Base-by-base conservation (phyloP, 2,113 vertebrate genomes). In the Ammodytes marinus region DNA sequence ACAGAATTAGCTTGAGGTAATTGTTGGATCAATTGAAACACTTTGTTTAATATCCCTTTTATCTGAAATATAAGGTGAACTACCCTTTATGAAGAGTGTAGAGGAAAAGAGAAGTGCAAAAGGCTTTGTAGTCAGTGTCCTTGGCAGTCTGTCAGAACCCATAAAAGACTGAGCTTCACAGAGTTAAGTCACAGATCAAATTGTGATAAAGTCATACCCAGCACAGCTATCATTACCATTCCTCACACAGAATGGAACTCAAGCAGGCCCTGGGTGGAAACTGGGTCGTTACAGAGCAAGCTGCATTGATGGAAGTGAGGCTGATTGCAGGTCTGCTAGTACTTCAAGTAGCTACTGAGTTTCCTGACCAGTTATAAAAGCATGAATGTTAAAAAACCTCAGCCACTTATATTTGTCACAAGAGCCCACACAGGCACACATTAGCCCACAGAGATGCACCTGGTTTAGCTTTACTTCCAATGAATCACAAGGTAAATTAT, bases 341-440 rank as follows among this genome's bases (percentile, higher is more conserved):
- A 45, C 69, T 75, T 73, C 81, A 82, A 72, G 74, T 76, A 65
- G 55, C 66, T 66, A 68, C 77, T 81, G 68, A 12, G 66, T 78
- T 66, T 81, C 69, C 73, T 61, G 47, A 75, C 77, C 74, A 76
- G 54, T 85, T 76, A 55, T 27, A 73, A 85, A 87, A 60, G 57
- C 63, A 78, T 47, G 69, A 66, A 74, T 47, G 50, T 67, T 74
- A 58, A 69, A 54, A 39, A 60, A 37, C 13, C 58, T 13, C 69
- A 15, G 70, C 42, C 71, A 10, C 69, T 80, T 9, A 54, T 37
- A 49, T 54, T 81, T 55, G 77, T 72, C 66, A 42, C 54, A 35
- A 75, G 74, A 72, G 6, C 63, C 53, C 53, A 74, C 27, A 54
- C 64, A 69, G 58, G 42, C 5, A 37, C 66, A 45, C 52, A 13